These are phyloP conservation scores for Eupithecia centaureata DNA, from an alignment of 2,888 invertebrate species.

Conservation along the genomic window DNA sequence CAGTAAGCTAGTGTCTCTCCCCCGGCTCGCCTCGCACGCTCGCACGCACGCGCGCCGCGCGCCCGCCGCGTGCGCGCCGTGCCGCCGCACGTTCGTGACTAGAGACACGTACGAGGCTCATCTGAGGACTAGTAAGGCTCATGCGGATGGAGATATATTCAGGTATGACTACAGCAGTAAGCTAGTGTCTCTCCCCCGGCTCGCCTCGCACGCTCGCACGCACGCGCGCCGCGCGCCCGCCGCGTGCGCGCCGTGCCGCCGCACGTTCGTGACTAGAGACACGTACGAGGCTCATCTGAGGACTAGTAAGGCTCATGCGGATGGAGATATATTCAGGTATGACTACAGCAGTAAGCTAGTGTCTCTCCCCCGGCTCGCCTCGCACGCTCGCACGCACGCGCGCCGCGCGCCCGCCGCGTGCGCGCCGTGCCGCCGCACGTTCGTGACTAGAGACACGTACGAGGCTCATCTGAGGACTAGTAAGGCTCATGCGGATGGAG, in stretches of 20 bases:
- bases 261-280: neutral
- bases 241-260: neutral
- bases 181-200: neutral
- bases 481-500: neutral
- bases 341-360: constrained; percentile 2
- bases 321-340: neutral
- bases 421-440: neutral
- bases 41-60: neutral
- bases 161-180: constrained; percentile 3
- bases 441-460: neutral
- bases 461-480: neutral
- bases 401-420: neutral
- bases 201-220: neutral
- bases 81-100: neutral
- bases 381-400: neutral
- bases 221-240: neutral
- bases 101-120: neutral
- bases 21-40: neutral
- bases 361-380: neutral
- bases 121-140: neutral
- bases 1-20: neutral
- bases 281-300: neutral
- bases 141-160: neutral
- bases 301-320: neutral
- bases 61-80: neutral